Evolutionary conservation across 1,140 invertebrate genomes (phyloP), one percentile per base, ranked within the genome.

Genomic region (Pogonus chalceus): DNA sequence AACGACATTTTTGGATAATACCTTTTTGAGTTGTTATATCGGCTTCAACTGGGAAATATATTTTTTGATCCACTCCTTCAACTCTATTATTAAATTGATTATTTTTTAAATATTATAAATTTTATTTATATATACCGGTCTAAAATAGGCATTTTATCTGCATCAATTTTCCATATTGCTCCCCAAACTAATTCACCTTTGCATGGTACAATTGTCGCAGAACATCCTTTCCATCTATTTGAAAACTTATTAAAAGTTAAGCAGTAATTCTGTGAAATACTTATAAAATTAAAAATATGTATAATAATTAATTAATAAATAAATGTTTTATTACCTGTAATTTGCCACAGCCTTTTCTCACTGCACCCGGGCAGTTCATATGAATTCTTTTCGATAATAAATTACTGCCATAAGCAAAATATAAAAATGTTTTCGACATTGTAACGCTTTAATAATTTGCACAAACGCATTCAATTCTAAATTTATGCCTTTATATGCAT

Each of bases 41-140:
- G 2, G 88, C 79, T 43, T 73, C 70, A 57, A 86, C 69, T 22
- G 79, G 70, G 64, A 77, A 76, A 64, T 90, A 91, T 56, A 85
- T 75, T 35, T 81, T 79, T 21, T 76, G 64, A 23, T 77, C 69
- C 1, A 89, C 86, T 52, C 83, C 83, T 79, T 90, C 87, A 74
- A 90, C 87, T 53, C 80, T 84, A 65, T 14, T 73, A 73, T 35
- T n/a, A n/a, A n/a, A n/a, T n/a, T n/a, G n/a, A n/a, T n/a, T n/a
- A n/a, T n/a, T n/a, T n/a, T n/a, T n/a, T n/a, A n/a, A n/a, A n/a
- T n/a, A n/a, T n/a, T n/a, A n/a, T n/a, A n/a, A 60, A n/a, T n/a
- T n/a, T n/a, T n/a, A n/a, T n/a, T n/a, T n/a, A n/a, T 78, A 87
- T 85, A 72, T 88, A 84, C 53, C 65, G 67, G 64, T 90, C 86